phyloP scores from a whole-genome alignment of 2,888 invertebrate genomes.

The Saturnia japonica region DNA sequence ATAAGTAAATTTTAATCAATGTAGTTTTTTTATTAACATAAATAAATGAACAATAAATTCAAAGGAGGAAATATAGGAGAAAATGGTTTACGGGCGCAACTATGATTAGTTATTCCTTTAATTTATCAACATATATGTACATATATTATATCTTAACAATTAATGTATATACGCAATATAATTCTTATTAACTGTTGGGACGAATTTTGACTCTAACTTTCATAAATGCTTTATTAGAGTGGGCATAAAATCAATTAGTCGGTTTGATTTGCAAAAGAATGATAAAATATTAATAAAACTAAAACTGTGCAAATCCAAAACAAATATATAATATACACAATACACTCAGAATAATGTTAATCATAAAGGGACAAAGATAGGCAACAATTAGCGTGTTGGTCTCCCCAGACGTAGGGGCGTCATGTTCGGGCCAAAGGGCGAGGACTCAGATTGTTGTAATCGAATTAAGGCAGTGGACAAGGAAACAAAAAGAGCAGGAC shows the following conservation, averaged over 20 bases:
- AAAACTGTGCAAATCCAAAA: background rate
- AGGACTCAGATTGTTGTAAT: conserved; percentile 76
- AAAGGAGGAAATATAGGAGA: no score
- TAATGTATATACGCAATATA: no score
- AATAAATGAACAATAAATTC: no score
- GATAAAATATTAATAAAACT: background rate
- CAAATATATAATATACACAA: background rate
- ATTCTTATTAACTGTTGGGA: no score
- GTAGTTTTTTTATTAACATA: no score
- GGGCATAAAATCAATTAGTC: background rate
- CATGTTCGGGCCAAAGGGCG: conserved; percentile 66
- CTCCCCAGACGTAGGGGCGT: conserved; percentile 57
- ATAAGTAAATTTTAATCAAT: no score
- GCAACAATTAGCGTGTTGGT: conserved; percentile 20
- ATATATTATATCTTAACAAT: no score
- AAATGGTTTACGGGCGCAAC: no score
- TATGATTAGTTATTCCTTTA: no score
- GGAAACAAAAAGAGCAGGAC: conserved; percentile 77
- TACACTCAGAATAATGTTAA: background rate
- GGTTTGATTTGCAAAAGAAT: background rate
- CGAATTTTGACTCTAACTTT: no score
- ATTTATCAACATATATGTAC: no score
- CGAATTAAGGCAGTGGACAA: conserved; percentile 70
- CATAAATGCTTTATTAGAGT: no score
- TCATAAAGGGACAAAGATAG: conserved; percentile 17